Evolutionary conservation across 2,888 invertebrate species (phyloP).

Genomic region (Habrosyne pyritoides): DNA sequence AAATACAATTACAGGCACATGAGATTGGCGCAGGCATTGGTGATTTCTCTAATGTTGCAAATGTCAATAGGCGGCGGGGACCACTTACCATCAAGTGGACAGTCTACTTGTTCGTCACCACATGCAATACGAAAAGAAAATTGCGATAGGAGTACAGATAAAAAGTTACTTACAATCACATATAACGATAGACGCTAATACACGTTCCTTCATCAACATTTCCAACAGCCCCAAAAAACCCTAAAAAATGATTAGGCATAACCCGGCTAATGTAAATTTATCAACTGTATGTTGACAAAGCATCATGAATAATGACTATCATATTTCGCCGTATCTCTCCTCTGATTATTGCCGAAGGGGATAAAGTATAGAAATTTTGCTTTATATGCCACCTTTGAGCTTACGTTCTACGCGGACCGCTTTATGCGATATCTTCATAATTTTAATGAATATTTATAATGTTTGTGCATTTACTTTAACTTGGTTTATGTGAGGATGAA

Average conservation of each 20-base stretch:
- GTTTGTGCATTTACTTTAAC: slow-evolving; percentile 60
- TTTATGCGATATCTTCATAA: slow-evolving; percentile 53
- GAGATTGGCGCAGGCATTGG: no score
- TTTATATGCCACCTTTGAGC: slow-evolving; percentile 56
- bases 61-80: no score
- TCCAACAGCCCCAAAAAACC: slow-evolving; percentile 12
- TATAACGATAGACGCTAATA: slow-evolving; percentile 14
- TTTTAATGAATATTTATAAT: slow-evolving; percentile 75
- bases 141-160: no score
- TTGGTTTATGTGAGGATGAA: slow-evolving; percentile 39
- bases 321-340: slow-evolving; percentile 75
- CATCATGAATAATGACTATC: slow-evolving; percentile 68
- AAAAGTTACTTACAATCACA: neutral
- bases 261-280: slow-evolving; percentile 68
- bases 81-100: no score
- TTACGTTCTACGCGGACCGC: slow-evolving; percentile 45
- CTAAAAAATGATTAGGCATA: slow-evolving; percentile 52
- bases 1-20: no score
- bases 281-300: slow-evolving; percentile 73
- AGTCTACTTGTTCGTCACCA: no score
- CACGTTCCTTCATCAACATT: slow-evolving; percentile 14
- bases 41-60: no score
- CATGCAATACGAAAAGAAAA: no score
- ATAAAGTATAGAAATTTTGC: slow-evolving; percentile 67
- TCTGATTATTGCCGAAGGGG: slow-evolving; percentile 70